Base-by-base conservation (phyloP, 2,113 vertebrate species). In the Corythaixoides concolor region DNA sequence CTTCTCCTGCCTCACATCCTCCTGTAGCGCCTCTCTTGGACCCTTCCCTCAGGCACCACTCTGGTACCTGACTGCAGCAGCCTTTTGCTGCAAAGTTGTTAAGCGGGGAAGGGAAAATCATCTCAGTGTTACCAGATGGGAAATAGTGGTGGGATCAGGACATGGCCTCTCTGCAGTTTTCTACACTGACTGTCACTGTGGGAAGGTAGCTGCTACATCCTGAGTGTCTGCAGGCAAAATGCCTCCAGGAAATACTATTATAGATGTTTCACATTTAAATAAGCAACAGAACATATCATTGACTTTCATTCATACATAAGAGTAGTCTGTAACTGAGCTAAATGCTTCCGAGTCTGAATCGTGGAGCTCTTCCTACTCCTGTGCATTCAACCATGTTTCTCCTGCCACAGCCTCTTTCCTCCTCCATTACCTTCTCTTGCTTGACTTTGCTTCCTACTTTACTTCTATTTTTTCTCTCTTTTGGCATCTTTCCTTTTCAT, bases 131-230 rank as follows among this genome's bases (percentile, higher is more conserved):
- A 88, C 27, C 90, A 95, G 78, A 73, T 62, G 55, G 78, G 35
- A 94, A 82, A 56, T 26, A 79, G 58, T 3, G 28, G 23, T 75
- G 49, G 70, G 70, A 90, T 88, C 66, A 79, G 90, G 85, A 89
- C 85, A 82, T 0, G 3, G 45, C 24, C 58, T 76, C 49, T 90
- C 76, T 59, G 27, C 69, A 91, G 43, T 75, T 86, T 94, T 82
- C 79, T 81, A 41, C 62, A 32, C 77, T 58, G 83, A n/a, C 78
- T 87, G 60, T 81, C 80, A 88, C 78, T 76, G 85, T 91, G 81
- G 45, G 89, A 87, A 93, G 63, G 87, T 89, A 64, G 68, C 30
- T 94, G 93, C 69, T 89, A 82, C 62, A 88, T 75, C 81, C 89
- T 8, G 24, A 85, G 49, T 28, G 58, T 92, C 66, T 77, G 63